Evolutionary conservation across 2,888 invertebrate species (phyloP), one percentile per base, ranked within the genome.

Genomic region (Tetheella fluctuosa): DNA sequence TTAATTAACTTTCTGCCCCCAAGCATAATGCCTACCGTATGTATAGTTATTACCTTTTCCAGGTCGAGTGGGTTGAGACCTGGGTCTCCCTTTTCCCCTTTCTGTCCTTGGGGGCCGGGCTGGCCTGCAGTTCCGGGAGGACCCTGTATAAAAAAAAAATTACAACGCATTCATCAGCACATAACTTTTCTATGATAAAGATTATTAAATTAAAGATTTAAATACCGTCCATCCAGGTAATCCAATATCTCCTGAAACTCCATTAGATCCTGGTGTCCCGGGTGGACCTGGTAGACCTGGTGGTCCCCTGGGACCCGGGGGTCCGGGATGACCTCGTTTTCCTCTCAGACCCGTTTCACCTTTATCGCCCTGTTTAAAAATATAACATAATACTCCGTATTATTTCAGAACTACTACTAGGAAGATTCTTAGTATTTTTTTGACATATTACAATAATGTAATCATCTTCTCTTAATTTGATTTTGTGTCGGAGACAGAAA

Each of bases 141-240:
- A 66, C 97, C 97, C 97, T 92, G 70, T 59, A 34, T 28, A 34
- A 54, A 69, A 62, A 57, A 37, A 39, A 64, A 54, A 64, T 73
- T 65, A 70, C n/a, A n/a, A n/a, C n/a, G n/a, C n/a, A n/a, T n/a
- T n/a, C n/a, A n/a, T n/a, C n/a, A n/a, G n/a, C n/a, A n/a, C n/a
- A n/a, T n/a, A n/a, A n/a, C n/a, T n/a, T n/a, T n/a, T n/a, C n/a
- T 13, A 13, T 4, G 0, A 34, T 13, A 8, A 5, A 8, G 2
- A 34, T 6, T 34, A 13, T 34, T 13, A 34, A 34, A 2, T 10
- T 39, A 10, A 4, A n/a, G 10, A 7, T 39, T 39, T n/a, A 39
- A n/a, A n/a, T 74, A 94, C 95, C 94, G 95, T 97, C 97, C 95
- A 96, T 94, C 97, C 97, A 13, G 96, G 96, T 65, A 96, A 87